phyloP scores from a whole-genome alignment of 2,888 invertebrate genomes.

The Ophonus ardosiacus region DNA sequence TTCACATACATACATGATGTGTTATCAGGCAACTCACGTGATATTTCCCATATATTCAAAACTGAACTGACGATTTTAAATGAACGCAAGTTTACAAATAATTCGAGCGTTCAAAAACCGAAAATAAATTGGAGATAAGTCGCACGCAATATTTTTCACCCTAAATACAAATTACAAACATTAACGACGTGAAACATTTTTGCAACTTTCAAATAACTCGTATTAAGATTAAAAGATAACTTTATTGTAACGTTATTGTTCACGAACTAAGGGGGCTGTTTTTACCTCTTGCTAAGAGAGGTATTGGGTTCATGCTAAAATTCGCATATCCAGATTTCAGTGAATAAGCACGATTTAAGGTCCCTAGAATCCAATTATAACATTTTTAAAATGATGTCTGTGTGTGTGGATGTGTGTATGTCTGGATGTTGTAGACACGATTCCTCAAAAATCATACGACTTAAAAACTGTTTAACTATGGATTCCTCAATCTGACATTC shows the following conservation, averaged over 20 bases:
- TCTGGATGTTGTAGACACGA: too few relatives aligned
- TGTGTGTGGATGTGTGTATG: too few relatives aligned
- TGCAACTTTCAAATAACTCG: background rate
- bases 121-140: constrained; percentile 35
- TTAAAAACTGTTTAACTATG: too few relatives aligned
- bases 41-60: constrained; percentile 47
- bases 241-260: background rate
- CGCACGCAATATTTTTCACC: constrained; percentile 31
- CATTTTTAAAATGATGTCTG: too few relatives aligned
- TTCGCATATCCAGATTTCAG: too few relatives aligned
- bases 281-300: too few relatives aligned
- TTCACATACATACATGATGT: background rate
- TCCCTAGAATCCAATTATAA: too few relatives aligned
- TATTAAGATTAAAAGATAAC: background rate
- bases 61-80: constrained; percentile 47
- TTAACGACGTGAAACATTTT: background rate
- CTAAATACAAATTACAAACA: constrained; percentile 8
- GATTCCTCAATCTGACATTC: too few relatives aligned
- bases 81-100: constrained; percentile 43
- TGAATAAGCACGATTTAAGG: too few relatives aligned
- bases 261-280: too few relatives aligned
- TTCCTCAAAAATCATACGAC: too few relatives aligned
- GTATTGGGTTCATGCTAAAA: too few relatives aligned
- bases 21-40: constrained; percentile 32
- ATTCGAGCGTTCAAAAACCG: constrained; percentile 38